phyloP scores from a whole-genome alignment of 2,888 invertebrate species.

The Anodontia alba region DNA sequence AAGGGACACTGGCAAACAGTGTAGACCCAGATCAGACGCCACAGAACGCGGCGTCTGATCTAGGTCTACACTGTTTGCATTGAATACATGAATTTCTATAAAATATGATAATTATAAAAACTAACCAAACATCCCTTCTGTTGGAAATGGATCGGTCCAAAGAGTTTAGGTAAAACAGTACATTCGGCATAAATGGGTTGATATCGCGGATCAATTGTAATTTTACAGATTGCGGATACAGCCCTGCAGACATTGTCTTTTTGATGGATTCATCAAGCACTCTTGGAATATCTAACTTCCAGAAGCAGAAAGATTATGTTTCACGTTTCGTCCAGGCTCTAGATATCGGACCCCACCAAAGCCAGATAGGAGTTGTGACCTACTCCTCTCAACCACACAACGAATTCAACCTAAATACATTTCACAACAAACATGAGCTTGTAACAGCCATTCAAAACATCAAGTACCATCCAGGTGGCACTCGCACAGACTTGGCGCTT shows the following conservation, averaged over 20 bases:
- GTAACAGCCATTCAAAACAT: slow-evolving; percentile 66
- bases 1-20: too few relatives aligned
- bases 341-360: slow-evolving; percentile 70
- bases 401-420: slow-evolving; percentile 73
- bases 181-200: too few relatives aligned
- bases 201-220: too few relatives aligned
- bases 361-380: slow-evolving; percentile 73
- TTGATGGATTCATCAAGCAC: slow-evolving; percentile 73
- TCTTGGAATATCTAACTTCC: slow-evolving; percentile 67
- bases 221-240: slow-evolving; percentile 66
- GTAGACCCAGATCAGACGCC: too few relatives aligned
- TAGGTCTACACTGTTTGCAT: too few relatives aligned
- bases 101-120: too few relatives aligned
- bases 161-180: too few relatives aligned
- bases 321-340: slow-evolving; percentile 70
- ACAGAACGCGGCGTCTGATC: too few relatives aligned
- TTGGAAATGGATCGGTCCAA: too few relatives aligned
- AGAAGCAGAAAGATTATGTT: slow-evolving; percentile 72
- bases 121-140: too few relatives aligned
- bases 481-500: slow-evolving; percentile 75
- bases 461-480: slow-evolving; percentile 73
- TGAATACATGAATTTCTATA: too few relatives aligned
- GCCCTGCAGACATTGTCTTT: slow-evolving; percentile 75
- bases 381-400: slow-evolving; percentile 66
- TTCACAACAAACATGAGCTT: slow-evolving; percentile 57